Base-by-base conservation (phyloP, 2,888 invertebrate species). In the Scrobipalpa costella region DNA sequence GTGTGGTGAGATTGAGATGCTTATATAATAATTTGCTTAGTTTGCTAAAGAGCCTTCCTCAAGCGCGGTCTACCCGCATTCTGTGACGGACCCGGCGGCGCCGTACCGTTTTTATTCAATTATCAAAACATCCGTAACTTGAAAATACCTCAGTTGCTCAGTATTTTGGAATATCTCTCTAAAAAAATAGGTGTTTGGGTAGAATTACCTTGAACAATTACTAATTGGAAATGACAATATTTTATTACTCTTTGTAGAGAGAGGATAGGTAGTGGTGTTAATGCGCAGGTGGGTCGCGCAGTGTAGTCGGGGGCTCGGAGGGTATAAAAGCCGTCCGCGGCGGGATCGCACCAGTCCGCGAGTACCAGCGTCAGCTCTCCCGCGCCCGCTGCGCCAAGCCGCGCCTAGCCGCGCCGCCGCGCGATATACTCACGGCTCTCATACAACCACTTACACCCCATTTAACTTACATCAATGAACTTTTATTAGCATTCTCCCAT, bases 271-370 rank as follows among this genome's bases (percentile, higher is more conserved):
- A 33, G 49, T 17, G n/a, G n/a, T n/a, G n/a, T 33, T 19, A 52
- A 11, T 57, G 62, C 62, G 62, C 62, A 62, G 62, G 62, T 57
- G 55, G 1, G 21, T 9, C 8, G 57, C 62, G 62, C 44, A 61
- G 47, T 47, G 47, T 15, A 47, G 47, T 47, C n/a, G 47, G 33
- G 17, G 49, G n/a, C 6, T 9, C 2, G n/a, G 15, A 57, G 36
- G 57, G 0, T 38, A 57, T 57, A 34, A 19, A 57, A 13, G 11
- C 9, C 0, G 27, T 13, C 1, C 13, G 44, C 38, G 13, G 2
- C 7, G 19, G 27, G 2, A 0, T 13, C 8, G 11, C 50, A 36
- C 17, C 50, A 49, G 40, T 49, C 34, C 8, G 36, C 11, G 40
- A 38, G 40, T 1, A 9, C 17, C 8, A 7, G 3, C 8, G 27